Evolutionary conservation across 2,797 vertebrate species (phyloP).

Genomic region (Phoebastria nigripes): DNA sequence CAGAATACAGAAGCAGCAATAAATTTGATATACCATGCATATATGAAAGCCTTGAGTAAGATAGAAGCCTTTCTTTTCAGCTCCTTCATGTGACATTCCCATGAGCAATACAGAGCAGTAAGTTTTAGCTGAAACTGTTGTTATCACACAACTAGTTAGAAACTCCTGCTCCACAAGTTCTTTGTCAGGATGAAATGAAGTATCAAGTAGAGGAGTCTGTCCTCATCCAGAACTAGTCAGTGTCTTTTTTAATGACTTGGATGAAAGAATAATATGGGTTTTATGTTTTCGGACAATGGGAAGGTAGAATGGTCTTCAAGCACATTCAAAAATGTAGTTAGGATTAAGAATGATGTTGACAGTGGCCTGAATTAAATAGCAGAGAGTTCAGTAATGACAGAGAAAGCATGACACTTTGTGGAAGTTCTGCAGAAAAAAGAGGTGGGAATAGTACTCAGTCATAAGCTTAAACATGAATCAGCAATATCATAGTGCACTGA

Average conservation of each 20-base stretch:
- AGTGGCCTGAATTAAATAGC: background rate
- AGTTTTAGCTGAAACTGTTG: background rate
- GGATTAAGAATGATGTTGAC: background rate
- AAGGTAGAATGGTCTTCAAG: background rate
- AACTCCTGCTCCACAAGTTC: background rate
- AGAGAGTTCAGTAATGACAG: background rate
- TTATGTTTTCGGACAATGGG: background rate
- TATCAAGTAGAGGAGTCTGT: background rate
- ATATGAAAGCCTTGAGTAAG: background rate
- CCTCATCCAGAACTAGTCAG: background rate
- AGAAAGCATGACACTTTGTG: background rate
- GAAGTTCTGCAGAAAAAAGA: background rate
- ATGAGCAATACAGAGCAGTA: background rate
- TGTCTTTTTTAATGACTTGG: background rate
- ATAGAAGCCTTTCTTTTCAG: background rate
- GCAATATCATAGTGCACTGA: background rate
- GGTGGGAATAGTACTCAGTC: background rate
- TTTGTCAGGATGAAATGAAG: background rate
- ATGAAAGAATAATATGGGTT: background rate
- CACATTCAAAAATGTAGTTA: background rate
- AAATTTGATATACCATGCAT: background rate
- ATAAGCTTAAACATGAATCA: background rate
- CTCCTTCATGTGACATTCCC: background rate
- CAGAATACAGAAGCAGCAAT: background rate
- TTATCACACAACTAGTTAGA: fast-evolving